Evolutionary conservation across 2,113 vertebrate species (phyloP).

Genomic region (Scomber scombrus): DNA sequence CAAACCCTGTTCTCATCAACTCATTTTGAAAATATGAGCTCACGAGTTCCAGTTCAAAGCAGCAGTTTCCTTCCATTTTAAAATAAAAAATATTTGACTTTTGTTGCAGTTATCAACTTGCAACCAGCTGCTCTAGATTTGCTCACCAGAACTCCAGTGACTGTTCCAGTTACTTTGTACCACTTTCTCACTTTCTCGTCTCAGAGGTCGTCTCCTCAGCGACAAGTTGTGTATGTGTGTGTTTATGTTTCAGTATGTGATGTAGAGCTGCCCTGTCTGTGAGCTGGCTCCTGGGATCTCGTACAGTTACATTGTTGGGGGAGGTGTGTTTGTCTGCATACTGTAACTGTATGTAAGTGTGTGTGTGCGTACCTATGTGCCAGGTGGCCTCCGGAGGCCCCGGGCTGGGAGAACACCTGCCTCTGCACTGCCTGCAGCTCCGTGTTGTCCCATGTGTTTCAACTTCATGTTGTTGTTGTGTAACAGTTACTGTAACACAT

Average conservation of each 20-base stretch:
- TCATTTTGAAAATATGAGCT: too few species aligned
- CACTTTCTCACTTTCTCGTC: neutral
- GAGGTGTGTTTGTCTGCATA: slow-evolving; percentile 48
- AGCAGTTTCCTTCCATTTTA: too few species aligned
- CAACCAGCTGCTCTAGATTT: slow-evolving; percentile 33
- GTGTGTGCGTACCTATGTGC: slow-evolving; percentile 42
- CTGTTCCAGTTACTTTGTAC: slow-evolving; percentile 57
- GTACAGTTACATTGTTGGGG: slow-evolving; percentile 36
- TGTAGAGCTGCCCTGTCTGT: slow-evolving; percentile 71
- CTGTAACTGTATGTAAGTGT: slow-evolving; percentile 35
- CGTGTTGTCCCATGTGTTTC: slow-evolving; percentile 52
- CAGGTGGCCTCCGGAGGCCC: slow-evolving; percentile 69
- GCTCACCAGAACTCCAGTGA: slow-evolving; percentile 31
- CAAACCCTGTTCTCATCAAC: too few species aligned
- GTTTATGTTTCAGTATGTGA: slow-evolving; percentile 46
- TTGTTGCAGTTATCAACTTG: neutral
- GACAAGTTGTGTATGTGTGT: slow-evolving; percentile 33
- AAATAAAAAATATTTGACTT: too few species aligned
- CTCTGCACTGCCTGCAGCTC: slow-evolving; percentile 58
- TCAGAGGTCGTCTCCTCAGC: slow-evolving; percentile 43
- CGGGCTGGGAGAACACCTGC: slow-evolving; percentile 77
- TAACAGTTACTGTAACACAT: slow-evolving; percentile 61
- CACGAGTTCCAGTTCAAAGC: too few species aligned
- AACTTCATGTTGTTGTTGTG: slow-evolving; percentile 68
- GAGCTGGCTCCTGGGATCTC: slow-evolving; percentile 73